Base-by-base conservation (phyloP, 2,113 vertebrate species). In the Steatornis caripensis region DNA sequence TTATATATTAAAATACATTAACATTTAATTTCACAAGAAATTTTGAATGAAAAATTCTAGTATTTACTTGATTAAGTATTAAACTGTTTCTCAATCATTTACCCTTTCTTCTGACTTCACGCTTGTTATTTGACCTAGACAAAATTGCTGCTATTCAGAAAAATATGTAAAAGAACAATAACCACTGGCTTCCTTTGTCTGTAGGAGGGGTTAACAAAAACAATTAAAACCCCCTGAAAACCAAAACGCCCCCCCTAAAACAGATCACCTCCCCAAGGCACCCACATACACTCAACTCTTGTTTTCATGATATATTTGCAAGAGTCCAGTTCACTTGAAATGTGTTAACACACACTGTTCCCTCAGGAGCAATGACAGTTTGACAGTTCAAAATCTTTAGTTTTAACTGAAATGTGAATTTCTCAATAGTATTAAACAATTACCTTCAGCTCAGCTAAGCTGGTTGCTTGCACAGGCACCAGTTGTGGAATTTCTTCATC, bases 401-500 rank as follows among this genome's bases (percentile, higher is more conserved):
- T 23, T 87, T 81, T 84, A 68, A 84, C 60, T 22, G 32, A 91
- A 89, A 75, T 29, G 5, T 1, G 15, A 49, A 14, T 78, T 81
- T 78, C 14, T 62, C 19, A 30, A 4, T 72, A 70, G 51, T 76
- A 83, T 34, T n/a, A 30, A 87, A 51, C 10, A 30, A 66, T 76
- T 96, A 97, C 95, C 96, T 95, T 51, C 36, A 43, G 18, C 16
- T 83, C 45, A 60, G 51, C 41, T 18, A 72, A 36, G 46, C 15
- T 23, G 0, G 11, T 26, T 46, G 84, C 49, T 65, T 97, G 65
- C 45, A 98, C 36, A 60, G 97, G 98, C 45, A 98, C 96, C 39
- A 98, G 92, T 19, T 97, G 94, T 66, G 98, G 98, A 83, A 98
- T 97, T 82, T 97, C 95, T 80, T 92, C 95, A 20, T 95, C 96